phyloP scores from a whole-genome alignment of 2,113 vertebrate genomes.

The Notiomystis cincta region DNA sequence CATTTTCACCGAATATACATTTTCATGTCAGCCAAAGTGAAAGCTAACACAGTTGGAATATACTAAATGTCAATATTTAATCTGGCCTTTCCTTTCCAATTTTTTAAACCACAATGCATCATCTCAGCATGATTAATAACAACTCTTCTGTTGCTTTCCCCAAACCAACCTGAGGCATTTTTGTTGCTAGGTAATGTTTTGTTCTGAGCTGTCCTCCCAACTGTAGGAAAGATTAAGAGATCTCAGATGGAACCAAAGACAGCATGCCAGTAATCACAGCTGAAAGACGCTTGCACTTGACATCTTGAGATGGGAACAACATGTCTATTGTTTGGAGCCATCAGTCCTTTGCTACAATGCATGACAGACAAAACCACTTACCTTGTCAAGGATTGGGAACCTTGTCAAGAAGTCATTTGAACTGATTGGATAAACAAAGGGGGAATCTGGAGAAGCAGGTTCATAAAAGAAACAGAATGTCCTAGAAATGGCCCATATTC shows the following conservation, averaged over 20 bases:
- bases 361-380: constrained; percentile 37
- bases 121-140: constrained; percentile 50
- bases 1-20: constrained; percentile 7
- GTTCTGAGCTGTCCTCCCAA: constrained; percentile 33
- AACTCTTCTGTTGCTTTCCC: constrained; percentile 3
- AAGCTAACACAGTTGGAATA: constrained; percentile 53
- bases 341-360: background rate
- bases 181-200: constrained; percentile 61
- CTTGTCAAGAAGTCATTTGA: background rate
- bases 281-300: constrained; percentile 1
- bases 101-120: constrained; percentile 46
- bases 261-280: constrained; percentile 25
- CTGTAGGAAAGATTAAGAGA: constrained; percentile 37
- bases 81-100: constrained; percentile 50
- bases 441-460: background rate
- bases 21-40: constrained; percentile 46
- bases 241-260: constrained; percentile 38
- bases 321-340: constrained; percentile 19
- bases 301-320: constrained; percentile 16
- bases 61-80: constrained; percentile 64
- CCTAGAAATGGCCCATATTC: background rate
- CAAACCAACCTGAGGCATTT: constrained; percentile 35
- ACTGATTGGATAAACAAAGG: constrained; percentile 21
- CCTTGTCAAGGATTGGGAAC: constrained; percentile 23
- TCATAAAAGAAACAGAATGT: constrained; percentile 13